Base-by-base conservation (phyloP, 2,797 vertebrate species). In the Onychomys arenicola region DNA sequence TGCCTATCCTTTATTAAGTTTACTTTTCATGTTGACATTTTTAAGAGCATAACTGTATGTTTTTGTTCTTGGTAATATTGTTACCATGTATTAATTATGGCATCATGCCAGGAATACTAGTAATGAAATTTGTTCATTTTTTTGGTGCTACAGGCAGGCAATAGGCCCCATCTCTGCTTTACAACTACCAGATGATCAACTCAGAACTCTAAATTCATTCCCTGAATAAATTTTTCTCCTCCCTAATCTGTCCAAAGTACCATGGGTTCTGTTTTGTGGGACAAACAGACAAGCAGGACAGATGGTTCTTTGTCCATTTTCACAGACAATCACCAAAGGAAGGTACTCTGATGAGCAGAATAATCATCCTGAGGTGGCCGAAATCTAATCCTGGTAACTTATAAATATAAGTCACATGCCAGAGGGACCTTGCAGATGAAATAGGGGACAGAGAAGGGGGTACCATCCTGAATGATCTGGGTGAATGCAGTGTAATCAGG, bases 11-110 rank as follows among this genome's bases (percentile, higher is more conserved):
- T 98, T 97, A 98, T 97, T 98, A 98, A 97, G 97, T 97, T 98
- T 98, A 91, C 97, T 98, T 98, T 97, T 97, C 97, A 98, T 96
- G 97, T 93, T 98, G 98, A 97, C 97, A 93, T 97, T 97, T 98
- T 98, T 97, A 98, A 97, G 88, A 77, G 89, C 87, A 90, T 96
- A 97, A 97, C 89, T 97, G 81, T 96, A 94, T 90, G 94, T 91
- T 97, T 98, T 96, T 5, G 0, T 80, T 97, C 93, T 94, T 77
- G 73, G 96, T 94, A 95, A 96, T 97, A 97, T 96, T 97, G 96
- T 96, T 97, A 96, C 94, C 96, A 94, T 97, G 94, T 98, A 98
- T 98, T 98, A 97, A 97, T 97, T 96, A 97, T 95, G 96, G 96
- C 93, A 93, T 89, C 52, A 21, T 80, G 93, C 97, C 96, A 97